Percentiles rank a stretch among this genome's conserved stretches.
These are phyloP conservation scores for Anhinga anhinga DNA, from an alignment of 2,113 vertebrate genomes.

Conservation along the genomic window DNA sequence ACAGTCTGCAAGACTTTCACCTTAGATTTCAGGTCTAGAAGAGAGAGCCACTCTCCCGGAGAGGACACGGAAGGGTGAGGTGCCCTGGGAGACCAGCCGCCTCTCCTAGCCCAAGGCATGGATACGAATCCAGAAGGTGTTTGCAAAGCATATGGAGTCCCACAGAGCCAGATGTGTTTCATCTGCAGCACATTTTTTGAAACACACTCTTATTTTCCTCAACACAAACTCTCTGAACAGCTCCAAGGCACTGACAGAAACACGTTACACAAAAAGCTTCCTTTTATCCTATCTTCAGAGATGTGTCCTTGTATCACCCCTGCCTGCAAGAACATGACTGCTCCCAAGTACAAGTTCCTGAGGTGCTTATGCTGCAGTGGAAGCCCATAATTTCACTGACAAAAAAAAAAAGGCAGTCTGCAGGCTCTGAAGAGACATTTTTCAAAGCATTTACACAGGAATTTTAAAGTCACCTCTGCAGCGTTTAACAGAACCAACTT, in stretches of 20 bases:
- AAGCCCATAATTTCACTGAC: not conserved
- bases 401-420: not conserved
- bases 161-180: not conserved
- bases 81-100: not conserved
- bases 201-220: not conserved
- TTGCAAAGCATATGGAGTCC: rapidly evolving
- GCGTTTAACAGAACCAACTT: not conserved
- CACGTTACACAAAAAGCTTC: not conserved
- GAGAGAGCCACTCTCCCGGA: not conserved
- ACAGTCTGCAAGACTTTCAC: not conserved
- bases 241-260: not conserved
- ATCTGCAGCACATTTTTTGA: not conserved
- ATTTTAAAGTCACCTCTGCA: not conserved
- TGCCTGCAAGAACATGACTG: not conserved
- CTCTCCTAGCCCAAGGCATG: not conserved
- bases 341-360: not conserved
- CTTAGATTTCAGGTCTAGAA: not conserved
- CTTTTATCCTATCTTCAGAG: not conserved
- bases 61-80: rapidly evolving
- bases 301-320: not conserved
- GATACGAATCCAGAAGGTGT: rapidly evolving
- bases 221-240: not conserved
- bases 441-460: not conserved
- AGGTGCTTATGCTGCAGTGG: not conserved
- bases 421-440: not conserved